Conservation (phyloP, 30 jellyfish, hydroid and myxozoan species). For the Haliclystus octoradiatus region DNA sequence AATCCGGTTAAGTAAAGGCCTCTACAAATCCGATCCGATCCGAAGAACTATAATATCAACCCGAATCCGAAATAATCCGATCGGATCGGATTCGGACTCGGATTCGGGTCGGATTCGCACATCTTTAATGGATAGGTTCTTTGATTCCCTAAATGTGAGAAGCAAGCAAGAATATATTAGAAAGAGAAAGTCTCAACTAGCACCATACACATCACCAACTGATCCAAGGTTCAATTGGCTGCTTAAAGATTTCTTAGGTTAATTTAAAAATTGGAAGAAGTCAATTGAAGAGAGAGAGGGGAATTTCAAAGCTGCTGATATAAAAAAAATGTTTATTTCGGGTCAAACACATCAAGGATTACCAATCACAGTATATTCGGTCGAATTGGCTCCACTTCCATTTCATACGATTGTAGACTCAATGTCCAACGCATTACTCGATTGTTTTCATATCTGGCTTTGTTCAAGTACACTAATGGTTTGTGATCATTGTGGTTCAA, state of each 20-base stretch:
- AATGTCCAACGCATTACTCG: too few species aligned
- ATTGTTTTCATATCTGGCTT: constrained; percentile 11
- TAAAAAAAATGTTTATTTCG: neutral
- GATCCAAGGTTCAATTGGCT: constrained; percentile 2
- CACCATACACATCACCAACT: neutral
- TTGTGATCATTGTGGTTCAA: constrained; percentile 42
- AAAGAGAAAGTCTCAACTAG: neutral
- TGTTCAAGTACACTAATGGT: constrained; percentile 36
- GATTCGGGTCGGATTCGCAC: too few species aligned
- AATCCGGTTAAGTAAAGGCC: too few species aligned
- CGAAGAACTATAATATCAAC: too few species aligned
- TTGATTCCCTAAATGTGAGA: neutral
- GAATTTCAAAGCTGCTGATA: neutral
- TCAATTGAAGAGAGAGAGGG: constrained; percentile 2
- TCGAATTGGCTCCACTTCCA: too few species aligned
- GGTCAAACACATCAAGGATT: neutral
- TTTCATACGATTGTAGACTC: too few species aligned
- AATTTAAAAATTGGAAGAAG: neutral
- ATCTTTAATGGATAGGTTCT: too few species aligned
- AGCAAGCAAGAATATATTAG: neutral
- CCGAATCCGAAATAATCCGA: too few species aligned
- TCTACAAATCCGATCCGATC: too few species aligned
- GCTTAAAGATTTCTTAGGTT: neutral
- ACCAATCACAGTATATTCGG: neutral
- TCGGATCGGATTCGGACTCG: too few species aligned